Base-by-base conservation (phyloP, 2,888 invertebrate species). In the Diarsia brunnea region DNA sequence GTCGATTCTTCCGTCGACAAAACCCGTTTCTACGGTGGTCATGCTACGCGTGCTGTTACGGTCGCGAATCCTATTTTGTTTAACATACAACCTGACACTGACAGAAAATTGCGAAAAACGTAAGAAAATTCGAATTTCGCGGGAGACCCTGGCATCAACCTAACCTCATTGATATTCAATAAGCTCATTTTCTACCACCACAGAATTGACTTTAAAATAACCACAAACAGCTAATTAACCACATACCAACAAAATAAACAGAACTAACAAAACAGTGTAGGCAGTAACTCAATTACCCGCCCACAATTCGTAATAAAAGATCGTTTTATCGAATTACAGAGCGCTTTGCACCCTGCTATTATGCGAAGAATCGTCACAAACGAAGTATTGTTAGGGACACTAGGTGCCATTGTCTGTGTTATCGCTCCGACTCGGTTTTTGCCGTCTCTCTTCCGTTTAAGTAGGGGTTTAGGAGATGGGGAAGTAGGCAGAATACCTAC, bases 331-430 rank as follows among this genome's bases (percentile, higher is more conserved):
- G 94, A 95, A 94, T 95, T 95, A 95, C 94, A 84, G 89, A 90
- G 92, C 94, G 93, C 93, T 94, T 94, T 93, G 94, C 95, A 91
- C 95, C 94, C 95, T 93, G 94, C 93, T 88, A 95, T 95, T 95
- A 94, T 95, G 95, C 93, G 95, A 95, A 95, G 96, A 96, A 95
- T 95, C 92, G 94, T 94, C 95, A 96, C 95, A 96, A 96, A 96
- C 95, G 96, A 96, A 96, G 91, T 95, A 96, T 96, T 96, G 96
- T 96, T 89, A 91, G 90, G 93, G 92, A 95, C 95, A 95, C 95
- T 95, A 94, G 95, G 91, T 92, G 89, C 93, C 93, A 95, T 96
- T 96, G 96, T 96, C 94, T 95, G 94, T 93, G 95, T 95, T 96
- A 96, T 96, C 96, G 94, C 92, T 87, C 91, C 88, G 89, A 95